These are phyloP conservation scores for Chinchilla lanigera DNA, from an alignment of 2,113 vertebrate genomes.

Conservation along the genomic window DNA sequence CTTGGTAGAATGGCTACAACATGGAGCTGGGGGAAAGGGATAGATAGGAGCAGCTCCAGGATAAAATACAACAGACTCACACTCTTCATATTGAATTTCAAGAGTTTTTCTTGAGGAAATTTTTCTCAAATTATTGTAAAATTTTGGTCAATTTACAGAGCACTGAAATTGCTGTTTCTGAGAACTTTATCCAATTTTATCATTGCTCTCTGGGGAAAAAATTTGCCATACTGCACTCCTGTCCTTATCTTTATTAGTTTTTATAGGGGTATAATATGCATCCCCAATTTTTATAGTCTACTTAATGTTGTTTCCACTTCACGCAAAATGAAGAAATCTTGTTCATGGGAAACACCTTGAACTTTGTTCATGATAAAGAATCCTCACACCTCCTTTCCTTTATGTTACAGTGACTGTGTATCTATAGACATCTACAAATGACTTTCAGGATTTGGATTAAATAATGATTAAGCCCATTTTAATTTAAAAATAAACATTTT, in stretches of 20 bases:
- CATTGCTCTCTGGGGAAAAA: background rate
- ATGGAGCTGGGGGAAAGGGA: background rate
- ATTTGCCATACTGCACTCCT: background rate
- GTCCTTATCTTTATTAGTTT: background rate
- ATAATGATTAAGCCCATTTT: background rate
- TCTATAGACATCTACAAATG: background rate
- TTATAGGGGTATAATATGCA: background rate
- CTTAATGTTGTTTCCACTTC: background rate
- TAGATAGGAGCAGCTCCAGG: background rate
- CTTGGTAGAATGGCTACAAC: background rate
- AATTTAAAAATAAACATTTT: background rate
- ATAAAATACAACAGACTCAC: background rate
- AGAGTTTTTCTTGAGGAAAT: background rate
- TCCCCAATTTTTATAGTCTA: background rate
- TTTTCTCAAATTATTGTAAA: background rate
- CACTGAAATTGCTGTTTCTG: background rate
- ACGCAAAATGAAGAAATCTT: background rate
- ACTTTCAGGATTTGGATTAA: constrained; percentile 1
- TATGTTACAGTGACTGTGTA: background rate
- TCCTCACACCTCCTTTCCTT: background rate
- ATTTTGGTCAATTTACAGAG: background rate
- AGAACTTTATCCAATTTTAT: background rate
- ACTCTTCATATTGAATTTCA: background rate
- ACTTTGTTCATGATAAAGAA: background rate
- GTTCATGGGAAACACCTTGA: background rate